Evolutionary conservation across 1,140 invertebrate genomes (phyloP).

Genomic region (Dinoponera quadriceps): DNA sequence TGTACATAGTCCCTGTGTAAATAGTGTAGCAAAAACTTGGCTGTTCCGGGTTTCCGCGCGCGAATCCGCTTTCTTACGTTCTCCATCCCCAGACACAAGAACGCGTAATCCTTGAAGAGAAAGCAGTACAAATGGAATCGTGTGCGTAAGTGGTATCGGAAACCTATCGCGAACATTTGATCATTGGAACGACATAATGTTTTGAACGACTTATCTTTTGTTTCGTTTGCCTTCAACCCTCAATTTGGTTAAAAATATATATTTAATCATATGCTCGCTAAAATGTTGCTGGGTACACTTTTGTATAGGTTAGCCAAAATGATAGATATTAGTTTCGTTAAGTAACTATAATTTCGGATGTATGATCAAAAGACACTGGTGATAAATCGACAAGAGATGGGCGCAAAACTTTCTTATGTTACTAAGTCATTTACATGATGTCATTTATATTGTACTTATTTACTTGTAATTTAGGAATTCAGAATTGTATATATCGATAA

Average conservation of each 20-base stretch:
- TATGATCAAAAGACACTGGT: too few relatives aligned
- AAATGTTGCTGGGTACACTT: too few relatives aligned
- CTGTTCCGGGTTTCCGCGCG: constrained; percentile 49
- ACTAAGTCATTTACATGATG: too few relatives aligned
- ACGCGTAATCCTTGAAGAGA: constrained; percentile 1
- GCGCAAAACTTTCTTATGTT: too few relatives aligned
- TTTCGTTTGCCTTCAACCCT: neutral
- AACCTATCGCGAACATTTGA: constrained; percentile 6
- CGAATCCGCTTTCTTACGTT: constrained; percentile 65
- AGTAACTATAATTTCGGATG: too few relatives aligned
- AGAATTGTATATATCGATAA: too few relatives aligned
- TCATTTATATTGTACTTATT: too few relatives aligned
- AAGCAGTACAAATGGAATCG: constrained; percentile 53
- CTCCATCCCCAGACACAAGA: neutral
- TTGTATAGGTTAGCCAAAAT: too few relatives aligned
- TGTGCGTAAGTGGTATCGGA: constrained; percentile 26
- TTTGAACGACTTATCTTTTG: neutral
- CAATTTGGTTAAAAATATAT: neutral
- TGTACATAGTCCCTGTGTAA: constrained; percentile 77
- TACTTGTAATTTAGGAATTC: too few relatives aligned
- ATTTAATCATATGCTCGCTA: neutral
- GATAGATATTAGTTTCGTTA: too few relatives aligned
- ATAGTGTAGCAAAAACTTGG: constrained; percentile 73
- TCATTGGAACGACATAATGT: constrained; percentile 14
- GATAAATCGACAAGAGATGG: too few relatives aligned